Conservation (phyloP, 2,888 invertebrate genomes). For the Trissoscelio sp. region DNA sequence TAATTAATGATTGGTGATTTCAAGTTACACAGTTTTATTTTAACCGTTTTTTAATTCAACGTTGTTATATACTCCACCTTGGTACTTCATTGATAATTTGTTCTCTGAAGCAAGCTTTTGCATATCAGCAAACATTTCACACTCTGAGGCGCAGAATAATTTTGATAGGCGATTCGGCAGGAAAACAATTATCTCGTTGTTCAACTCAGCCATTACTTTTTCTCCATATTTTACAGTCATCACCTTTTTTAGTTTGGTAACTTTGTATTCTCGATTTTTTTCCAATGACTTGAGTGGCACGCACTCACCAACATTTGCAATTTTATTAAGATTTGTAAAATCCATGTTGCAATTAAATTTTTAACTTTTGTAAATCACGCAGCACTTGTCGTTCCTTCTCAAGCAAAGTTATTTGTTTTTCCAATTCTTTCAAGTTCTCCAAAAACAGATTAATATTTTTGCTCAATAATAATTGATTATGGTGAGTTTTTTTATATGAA, state of each 20-base stretch:
- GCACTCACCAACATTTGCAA: neutral
- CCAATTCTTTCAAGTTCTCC: neutral
- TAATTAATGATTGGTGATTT: too few species aligned
- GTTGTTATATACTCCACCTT: slow-evolving; percentile 4
- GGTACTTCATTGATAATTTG: slow-evolving; percentile 17
- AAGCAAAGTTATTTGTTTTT: neutral
- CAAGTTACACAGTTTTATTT: neutral
- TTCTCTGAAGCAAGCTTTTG: slow-evolving; percentile 17
- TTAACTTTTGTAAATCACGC: neutral
- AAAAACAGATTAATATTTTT: neutral
- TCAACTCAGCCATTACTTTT: slow-evolving; percentile 7
- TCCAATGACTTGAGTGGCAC: slow-evolving; percentile 4
- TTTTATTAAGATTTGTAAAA: neutral
- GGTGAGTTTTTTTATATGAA: too few species aligned
- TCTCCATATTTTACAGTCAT: slow-evolving; percentile 14
- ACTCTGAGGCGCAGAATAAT: neutral
- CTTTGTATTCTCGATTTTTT: neutral
- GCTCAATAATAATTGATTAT: too few species aligned
- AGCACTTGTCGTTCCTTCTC: neutral
- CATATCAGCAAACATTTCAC: neutral
- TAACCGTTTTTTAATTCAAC: neutral
- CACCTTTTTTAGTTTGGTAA: neutral
- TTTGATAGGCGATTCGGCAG: slow-evolving; percentile 12
- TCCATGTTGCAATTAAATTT: neutral
- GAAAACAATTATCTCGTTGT: slow-evolving; percentile 6